Evolutionary conservation across 2,113 vertebrate species (phyloP).

Genomic region (Nothobranchius kuhntae): DNA sequence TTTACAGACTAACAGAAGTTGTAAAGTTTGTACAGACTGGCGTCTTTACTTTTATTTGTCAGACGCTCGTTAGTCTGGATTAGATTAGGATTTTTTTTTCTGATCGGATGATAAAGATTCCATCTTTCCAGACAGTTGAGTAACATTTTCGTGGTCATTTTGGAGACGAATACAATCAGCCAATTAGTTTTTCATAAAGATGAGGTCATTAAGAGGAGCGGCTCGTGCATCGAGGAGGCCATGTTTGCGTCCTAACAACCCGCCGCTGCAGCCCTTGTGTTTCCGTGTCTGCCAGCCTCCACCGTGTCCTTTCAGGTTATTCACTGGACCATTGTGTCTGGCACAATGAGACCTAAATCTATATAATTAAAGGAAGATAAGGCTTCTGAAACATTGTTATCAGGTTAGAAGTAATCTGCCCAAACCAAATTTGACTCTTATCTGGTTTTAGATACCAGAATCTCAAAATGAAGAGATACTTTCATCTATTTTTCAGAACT

Average conservation of each 20-base stretch:
- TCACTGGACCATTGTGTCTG: slow-evolving; percentile 65
- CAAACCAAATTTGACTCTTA: slow-evolving; percentile 38
- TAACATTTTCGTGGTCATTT: slow-evolving; percentile 44
- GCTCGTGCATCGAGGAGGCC: slow-evolving; percentile 72
- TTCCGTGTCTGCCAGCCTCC: slow-evolving; percentile 52
- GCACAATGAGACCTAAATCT: slow-evolving; percentile 72
- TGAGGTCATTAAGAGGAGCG: slow-evolving; percentile 66
- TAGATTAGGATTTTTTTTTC: background rate
- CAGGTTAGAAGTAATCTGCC: slow-evolving; percentile 63
- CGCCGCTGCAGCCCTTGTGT: slow-evolving; percentile 33
- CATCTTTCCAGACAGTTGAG: slow-evolving; percentile 54
- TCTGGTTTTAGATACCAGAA: slow-evolving; percentile 22
- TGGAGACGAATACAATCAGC: slow-evolving; percentile 51
- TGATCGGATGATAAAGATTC: slow-evolving; percentile 37
- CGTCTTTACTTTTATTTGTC: no score
- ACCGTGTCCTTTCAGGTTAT: slow-evolving; percentile 67
- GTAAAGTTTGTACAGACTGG: no score
- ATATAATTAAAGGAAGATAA: slow-evolving; percentile 75
- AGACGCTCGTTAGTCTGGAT: background rate
- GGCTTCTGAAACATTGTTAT: slow-evolving; percentile 60
- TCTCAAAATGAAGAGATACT: background rate
- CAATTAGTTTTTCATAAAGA: slow-evolving; percentile 73
- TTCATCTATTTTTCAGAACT: background rate
- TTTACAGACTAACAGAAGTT: no score
- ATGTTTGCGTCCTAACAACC: slow-evolving; percentile 80